Base-by-base conservation (phyloP, 2,113 vertebrate species). In the Nothoprocta perdicaria region DNA sequence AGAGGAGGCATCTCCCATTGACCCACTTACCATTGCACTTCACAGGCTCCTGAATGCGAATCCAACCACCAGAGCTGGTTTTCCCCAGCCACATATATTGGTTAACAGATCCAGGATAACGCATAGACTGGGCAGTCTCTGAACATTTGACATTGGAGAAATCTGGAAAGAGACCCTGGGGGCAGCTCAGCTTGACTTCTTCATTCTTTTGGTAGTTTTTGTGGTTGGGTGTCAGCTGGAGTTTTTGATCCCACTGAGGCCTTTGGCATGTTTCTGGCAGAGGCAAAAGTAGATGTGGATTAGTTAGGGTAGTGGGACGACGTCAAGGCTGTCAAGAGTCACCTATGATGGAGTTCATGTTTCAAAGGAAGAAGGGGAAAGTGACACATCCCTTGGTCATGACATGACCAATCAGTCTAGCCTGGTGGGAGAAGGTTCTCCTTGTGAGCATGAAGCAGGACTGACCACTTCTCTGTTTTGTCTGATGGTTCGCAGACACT, bases 131-230 rank as follows among this genome's bases (percentile, higher is more conserved):
- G 33, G 15, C 27, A 9, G 11, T 1, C 2, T 2, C 60, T 60
- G 43, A 9, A 33, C 93, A 92, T 80, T 53, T 69, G 58, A 88
- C 55, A 6, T 4, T 0, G 0, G 27, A 1, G 10, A 61, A 72
- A 10, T 48, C 27, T 6, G 27, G 73, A 24, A 55, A 1, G 2
- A 82, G 48, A 55, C 29, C 14, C 58, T 7, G 1, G 6, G 2
- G 14, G 27, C 93, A 94, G 27, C 17, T 65, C 55, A 92, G 11
- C 2, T 1, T 61, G 58, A 79, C 11, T 35, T 67, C 43, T 35
- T 3, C 6, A 1, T 76, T 72, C 15, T 4, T 15, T 58, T 2
- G 1, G 10, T 73, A 45, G 3, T 2, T 1, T 0, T 0, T n/a
- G 53, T 11, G 3, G 0, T 3, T 4, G 61, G 5, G 4, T 40